Evolutionary conservation across 2,797 vertebrate species (phyloP).

Genomic region (Enteromius unitaeniatus): DNA sequence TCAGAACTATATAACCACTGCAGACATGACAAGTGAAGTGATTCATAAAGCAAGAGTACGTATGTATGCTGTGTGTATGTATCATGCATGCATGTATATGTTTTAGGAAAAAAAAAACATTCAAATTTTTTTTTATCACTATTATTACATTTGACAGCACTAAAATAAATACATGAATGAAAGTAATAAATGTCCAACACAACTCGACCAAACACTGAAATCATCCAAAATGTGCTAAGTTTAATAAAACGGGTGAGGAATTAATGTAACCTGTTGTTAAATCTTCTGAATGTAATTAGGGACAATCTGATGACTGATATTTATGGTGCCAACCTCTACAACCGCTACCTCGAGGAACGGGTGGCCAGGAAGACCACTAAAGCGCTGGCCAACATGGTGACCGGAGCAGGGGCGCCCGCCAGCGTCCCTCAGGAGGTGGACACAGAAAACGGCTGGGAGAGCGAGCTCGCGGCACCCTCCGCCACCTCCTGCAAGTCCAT

Average conservation of each 20-base stretch:
- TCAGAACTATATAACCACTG: too few relatives aligned
- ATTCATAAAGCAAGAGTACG: too few relatives aligned
- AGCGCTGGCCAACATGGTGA: constrained; percentile 66
- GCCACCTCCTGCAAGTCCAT: constrained; percentile 84
- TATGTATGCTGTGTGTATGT: too few relatives aligned
- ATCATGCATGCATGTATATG: too few relatives aligned
- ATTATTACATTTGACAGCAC: too few relatives aligned
- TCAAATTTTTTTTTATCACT: too few relatives aligned
- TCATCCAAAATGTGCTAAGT: neutral
- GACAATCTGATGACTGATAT: constrained; percentile 92
- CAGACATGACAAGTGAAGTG: too few relatives aligned
- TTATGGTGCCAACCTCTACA: constrained; percentile 91
- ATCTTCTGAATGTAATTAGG: constrained; percentile 65
- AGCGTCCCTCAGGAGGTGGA: constrained; percentile 72
- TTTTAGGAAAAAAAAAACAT: too few relatives aligned
- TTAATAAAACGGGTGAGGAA: neutral
- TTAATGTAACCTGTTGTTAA: neutral
- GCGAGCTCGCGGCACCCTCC: constrained; percentile 76
- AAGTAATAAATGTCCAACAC: neutral
- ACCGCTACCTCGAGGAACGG: constrained; percentile 82
- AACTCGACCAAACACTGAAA: neutral
- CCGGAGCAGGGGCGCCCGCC: constrained; percentile 44
- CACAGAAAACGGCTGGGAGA: constrained; percentile 70
- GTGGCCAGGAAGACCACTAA: constrained; percentile 53
- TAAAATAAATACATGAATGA: neutral